Base-by-base conservation (phyloP, 2,113 vertebrate species). In the Gavialis gangeticus region DNA sequence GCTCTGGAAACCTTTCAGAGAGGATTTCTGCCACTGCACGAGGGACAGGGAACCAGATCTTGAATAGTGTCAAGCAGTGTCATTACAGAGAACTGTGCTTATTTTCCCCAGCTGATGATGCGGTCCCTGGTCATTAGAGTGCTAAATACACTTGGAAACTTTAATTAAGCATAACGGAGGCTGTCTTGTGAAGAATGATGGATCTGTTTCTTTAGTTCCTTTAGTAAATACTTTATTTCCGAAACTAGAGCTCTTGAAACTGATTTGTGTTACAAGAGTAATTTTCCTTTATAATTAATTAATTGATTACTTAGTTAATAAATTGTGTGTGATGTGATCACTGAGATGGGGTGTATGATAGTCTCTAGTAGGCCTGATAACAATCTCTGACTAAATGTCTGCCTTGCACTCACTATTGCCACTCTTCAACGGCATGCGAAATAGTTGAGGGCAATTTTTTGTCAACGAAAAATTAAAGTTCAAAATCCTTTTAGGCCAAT, bases 211-310 rank as follows among this genome's bases (percentile, higher is more conserved):
- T 85, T 69, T 57, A 87, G 79, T 58, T 84, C 92, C 28, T 59
- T 2, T 83, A 28, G 79, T 93, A 87, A 97, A 94, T 24, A 79
- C 84, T 92, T 93, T 4, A 87, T 87, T 90, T 93, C 93, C 95
- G 97, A 92, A 96, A 97, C 82, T 67, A 37, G 96, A 97, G 78
- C 95, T 85, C 71, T 89, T 79, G 4, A 46, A 81, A 96, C 24
- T 91, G 96, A 97, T 97, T 96, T 92, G 62, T 67, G 64, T 75
- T 79, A 86, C 66, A 4, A 79, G 90, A 88, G 91, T 16, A 95
- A 93, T 77, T 96, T 97, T 97, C 96, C 97, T 56, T 96, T 92
- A 90, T 97, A 30, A 97, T 93, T 97, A 96, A 96, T 97, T 94
- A 73, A 97, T 96, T 71, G 92, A 90, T 96, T 24, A 96, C 95